A percentile compares a stretch with the other conserved stretches of the same genome.
Evolutionary conservation across 2,888 invertebrate genomes (phyloP).

Genomic region (Aleiodes testaceus): DNA sequence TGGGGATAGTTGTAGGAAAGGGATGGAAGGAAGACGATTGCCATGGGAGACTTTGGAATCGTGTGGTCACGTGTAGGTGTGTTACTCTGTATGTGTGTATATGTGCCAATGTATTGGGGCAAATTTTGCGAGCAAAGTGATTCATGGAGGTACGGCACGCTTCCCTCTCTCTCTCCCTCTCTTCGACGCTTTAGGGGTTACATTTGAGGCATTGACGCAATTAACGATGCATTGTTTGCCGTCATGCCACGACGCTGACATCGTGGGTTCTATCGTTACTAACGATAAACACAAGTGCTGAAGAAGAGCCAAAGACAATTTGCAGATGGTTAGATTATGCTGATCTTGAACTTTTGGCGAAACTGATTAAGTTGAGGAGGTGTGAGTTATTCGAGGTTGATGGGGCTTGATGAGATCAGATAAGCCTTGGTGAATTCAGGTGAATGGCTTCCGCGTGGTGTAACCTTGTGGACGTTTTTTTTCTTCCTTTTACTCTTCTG

Average conservation of each 20-base stretch:
- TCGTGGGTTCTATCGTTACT: conserved; percentile 34
- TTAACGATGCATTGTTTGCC: conserved; percentile 59
- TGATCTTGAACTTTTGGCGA: conserved; percentile 5
- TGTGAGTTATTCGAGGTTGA: conserved; percentile 5
- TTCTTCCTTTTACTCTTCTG: not conserved
- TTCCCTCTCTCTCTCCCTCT: conserved; percentile 30
- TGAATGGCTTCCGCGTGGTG: not conserved
- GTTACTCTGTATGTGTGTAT: too few relatives aligned
- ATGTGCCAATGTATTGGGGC: conserved; percentile 32
- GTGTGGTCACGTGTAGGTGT: conserved; percentile 34
- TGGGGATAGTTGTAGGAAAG: conserved; percentile 23
- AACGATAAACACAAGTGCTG: conserved; percentile 1
- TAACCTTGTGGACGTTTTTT: not conserved
- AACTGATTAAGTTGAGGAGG: not conserved
- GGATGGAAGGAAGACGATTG: conserved; percentile 31
- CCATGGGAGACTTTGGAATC: conserved; percentile 15
- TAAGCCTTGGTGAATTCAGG: not conserved
- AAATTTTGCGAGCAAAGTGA: conserved; percentile 34
- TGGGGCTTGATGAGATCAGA: conserved; percentile 11
- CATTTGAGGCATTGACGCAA: conserved; percentile 48
- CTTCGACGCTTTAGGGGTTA: conserved; percentile 16
- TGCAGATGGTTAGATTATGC: conserved; percentile 4
- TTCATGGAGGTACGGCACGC: conserved; percentile 33
- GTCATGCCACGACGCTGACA: conserved; percentile 49
- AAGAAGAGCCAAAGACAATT: conserved; percentile 18